A percentile compares a stretch with the other conserved stretches of the same genome.
Evolutionary conservation across 2,888 invertebrate genomes (phyloP).

Genomic region (Xestia xanthographa): DNA sequence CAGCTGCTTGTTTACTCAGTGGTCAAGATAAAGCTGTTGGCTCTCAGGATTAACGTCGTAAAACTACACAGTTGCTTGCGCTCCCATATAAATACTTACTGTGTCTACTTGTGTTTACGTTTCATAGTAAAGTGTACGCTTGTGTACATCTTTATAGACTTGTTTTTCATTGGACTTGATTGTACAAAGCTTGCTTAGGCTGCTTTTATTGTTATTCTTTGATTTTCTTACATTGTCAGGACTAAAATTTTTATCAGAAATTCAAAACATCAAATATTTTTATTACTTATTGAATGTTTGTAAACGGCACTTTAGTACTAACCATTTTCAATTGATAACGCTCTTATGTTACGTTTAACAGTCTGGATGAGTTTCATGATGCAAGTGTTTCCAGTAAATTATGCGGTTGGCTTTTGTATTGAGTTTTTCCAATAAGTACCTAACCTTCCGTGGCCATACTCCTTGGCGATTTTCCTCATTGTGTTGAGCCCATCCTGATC

Average conservation of each 20-base stretch:
- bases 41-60: conserved; percentile 34
- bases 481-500: neutral
- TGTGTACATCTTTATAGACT: conserved; percentile 7
- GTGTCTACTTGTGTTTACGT: conserved; percentile 20
- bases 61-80: conserved; percentile 35
- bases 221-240: conserved; percentile 2
- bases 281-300: neutral
- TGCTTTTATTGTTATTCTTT: conserved; percentile 3
- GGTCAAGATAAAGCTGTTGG: conserved; percentile 49
- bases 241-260: neutral
- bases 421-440: neutral
- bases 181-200: neutral
- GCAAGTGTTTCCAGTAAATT: neutral
- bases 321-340: neutral
- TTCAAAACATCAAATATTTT: neutral
- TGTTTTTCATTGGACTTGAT: conserved; percentile 18
- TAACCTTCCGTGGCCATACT: neutral
- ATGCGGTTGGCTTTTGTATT: neutral
- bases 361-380: neutral
- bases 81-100: conserved; percentile 1
- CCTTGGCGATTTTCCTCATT: neutral
- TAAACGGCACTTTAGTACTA: neutral
- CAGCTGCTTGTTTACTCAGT: conserved; percentile 37
- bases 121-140: conserved; percentile 5
- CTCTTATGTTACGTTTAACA: neutral